phyloP scores from a whole-genome alignment of 1,140 invertebrate species.

The Diabrotica undecimpunctata region DNA sequence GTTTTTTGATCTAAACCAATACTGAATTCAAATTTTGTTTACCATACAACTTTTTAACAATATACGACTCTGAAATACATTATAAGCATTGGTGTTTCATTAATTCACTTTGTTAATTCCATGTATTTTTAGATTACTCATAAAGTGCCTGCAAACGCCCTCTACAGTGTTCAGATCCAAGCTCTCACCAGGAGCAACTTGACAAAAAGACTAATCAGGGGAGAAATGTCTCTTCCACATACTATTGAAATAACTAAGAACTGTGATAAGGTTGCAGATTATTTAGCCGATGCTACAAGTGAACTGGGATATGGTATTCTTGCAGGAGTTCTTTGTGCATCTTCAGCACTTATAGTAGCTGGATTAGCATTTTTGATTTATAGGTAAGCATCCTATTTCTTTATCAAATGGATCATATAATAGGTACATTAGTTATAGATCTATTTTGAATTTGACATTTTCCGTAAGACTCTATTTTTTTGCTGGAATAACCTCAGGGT shows the following conservation, averaged over 20 bases:
- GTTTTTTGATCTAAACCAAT: too few species aligned
- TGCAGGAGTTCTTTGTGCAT: slow-evolving; percentile 69
- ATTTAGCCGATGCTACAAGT: slow-evolving; percentile 54
- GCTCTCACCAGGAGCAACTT: slow-evolving; percentile 68
- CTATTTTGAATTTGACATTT: too few species aligned
- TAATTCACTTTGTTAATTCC: too few species aligned
- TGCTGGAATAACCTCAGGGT: too few species aligned
- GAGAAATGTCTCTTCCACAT: slow-evolving; percentile 60
- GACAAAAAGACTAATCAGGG: slow-evolving; percentile 62
- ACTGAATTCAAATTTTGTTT: too few species aligned
- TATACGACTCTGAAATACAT: too few species aligned
- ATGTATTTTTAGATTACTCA: slow-evolving; percentile 60
- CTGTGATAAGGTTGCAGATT: slow-evolving; percentile 62
- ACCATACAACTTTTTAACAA: too few species aligned
- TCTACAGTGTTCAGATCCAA: slow-evolving; percentile 72
- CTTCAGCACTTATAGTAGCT: slow-evolving; percentile 66
- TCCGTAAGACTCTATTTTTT: too few species aligned
- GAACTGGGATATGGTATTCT: slow-evolving; percentile 69
- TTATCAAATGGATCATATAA: slow-evolving; percentile 14
- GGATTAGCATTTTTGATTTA: slow-evolving; percentile 70
- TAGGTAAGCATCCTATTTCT: slow-evolving; percentile 61
- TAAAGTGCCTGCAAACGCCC: slow-evolving; percentile 65
- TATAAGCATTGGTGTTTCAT: too few species aligned
- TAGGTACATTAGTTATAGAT: not conserved
- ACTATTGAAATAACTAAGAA: slow-evolving; percentile 64